phyloP scores from a whole-genome alignment of 2,888 invertebrate genomes.

The Dorcus hopei region DNA sequence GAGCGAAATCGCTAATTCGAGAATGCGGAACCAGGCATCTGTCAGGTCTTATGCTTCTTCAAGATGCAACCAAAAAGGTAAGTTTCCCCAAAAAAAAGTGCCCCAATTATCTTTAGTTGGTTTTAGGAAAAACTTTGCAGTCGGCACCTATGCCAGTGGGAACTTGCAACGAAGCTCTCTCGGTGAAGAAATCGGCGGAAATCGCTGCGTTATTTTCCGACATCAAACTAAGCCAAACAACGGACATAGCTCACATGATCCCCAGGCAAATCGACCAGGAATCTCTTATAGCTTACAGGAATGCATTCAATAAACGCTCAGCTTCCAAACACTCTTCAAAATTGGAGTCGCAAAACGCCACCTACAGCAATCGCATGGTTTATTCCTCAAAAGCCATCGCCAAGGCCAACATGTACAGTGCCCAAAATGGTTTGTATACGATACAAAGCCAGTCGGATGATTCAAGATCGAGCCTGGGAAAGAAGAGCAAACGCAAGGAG shows the following conservation, averaged over 20 bases:
- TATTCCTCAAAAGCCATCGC: slow-evolving; percentile 28
- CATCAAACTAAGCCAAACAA: slow-evolving; percentile 67
- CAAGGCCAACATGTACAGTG: slow-evolving; percentile 41
- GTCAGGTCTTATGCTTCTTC: slow-evolving; percentile 27
- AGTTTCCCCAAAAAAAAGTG: slow-evolving; percentile 3
- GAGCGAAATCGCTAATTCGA: slow-evolving; percentile 33
- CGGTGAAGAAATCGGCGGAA: slow-evolving; percentile 85
- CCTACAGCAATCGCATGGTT: slow-evolving; percentile 38
- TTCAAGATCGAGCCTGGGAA: slow-evolving; percentile 31
- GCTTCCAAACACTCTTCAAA: slow-evolving; percentile 14
- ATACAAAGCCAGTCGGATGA: slow-evolving; percentile 51
- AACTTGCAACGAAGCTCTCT: slow-evolving; percentile 61
- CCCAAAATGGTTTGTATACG: slow-evolving; percentile 48
- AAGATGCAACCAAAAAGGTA: slow-evolving; percentile 26
- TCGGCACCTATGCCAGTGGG: slow-evolving; percentile 25
- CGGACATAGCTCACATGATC: slow-evolving; percentile 58
- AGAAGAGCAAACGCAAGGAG: slow-evolving; percentile 14
- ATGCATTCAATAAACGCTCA: slow-evolving; percentile 29
- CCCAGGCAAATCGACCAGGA: slow-evolving; percentile 32
- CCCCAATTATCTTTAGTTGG: slow-evolving; percentile 18
- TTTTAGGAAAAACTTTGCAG: slow-evolving; percentile 30
- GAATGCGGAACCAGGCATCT: slow-evolving; percentile 33
- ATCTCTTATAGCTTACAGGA: slow-evolving; percentile 28
- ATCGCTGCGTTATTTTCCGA: slow-evolving; percentile 84
- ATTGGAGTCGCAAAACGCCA: slow-evolving; percentile 12